Evolutionary conservation across 2,113 vertebrate species (phyloP).

Genomic region (Dunckerocampus dactyliophorus): DNA sequence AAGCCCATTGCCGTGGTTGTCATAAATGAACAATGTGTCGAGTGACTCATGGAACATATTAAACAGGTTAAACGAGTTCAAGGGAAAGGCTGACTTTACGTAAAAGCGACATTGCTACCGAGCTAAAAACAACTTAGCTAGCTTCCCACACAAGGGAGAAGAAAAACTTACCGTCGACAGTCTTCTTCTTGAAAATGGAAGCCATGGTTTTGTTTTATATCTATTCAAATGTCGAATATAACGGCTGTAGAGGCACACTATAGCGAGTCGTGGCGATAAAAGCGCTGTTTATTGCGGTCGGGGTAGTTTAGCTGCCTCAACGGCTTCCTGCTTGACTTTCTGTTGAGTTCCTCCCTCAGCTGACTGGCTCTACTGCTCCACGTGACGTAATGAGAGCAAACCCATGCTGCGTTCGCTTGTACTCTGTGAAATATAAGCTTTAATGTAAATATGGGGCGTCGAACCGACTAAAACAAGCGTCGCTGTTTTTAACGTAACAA

Average conservation of each 20-base stretch:
- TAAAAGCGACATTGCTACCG: constrained; percentile 8
- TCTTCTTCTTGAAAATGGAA: constrained; percentile 95
- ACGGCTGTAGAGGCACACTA: neutral
- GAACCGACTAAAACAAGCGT: neutral
- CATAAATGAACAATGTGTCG: neutral
- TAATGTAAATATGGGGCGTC: neutral
- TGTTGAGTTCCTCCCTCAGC: constrained; percentile 56
- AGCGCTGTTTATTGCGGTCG: constrained; percentile 6
- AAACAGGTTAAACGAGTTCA: constrained; percentile 56
- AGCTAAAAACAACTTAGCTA: constrained; percentile 63
- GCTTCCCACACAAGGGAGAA: constrained; percentile 18
- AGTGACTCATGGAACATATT: constrained; percentile 12
- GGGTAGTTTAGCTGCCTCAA: constrained; percentile 23
- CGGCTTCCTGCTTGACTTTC: constrained; percentile 61
- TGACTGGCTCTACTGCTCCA: constrained; percentile 35
- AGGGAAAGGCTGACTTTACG: neutral
- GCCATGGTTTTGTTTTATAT: constrained; percentile 72
- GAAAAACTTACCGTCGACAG: constrained; percentile 86
- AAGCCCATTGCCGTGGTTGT: no score
- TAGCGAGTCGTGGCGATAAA: neutral
- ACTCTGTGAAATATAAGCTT: constrained; percentile 9
- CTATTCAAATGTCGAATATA: neutral
- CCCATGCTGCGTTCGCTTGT: constrained; percentile 28
- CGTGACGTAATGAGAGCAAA: constrained; percentile 57
- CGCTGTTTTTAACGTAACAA: neutral